Base-by-base conservation (phyloP, 2,113 vertebrate species). In the Alectura lathami region DNA sequence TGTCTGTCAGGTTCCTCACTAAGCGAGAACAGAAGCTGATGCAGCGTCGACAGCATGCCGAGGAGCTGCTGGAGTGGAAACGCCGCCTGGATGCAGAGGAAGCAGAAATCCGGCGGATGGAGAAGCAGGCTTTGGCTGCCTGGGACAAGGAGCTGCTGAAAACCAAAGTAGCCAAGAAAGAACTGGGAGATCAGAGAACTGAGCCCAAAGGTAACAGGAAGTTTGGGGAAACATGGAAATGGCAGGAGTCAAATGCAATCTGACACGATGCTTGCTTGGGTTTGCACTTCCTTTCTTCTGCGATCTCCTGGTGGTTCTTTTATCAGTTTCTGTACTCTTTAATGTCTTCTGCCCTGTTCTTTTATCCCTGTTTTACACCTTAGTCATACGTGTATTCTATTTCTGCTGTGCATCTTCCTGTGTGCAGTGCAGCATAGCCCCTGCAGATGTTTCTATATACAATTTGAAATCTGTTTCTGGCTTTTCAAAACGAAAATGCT, bases 11-110 rank as follows among this genome's bases (percentile, higher is more conserved):
- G 96, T 99, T 99, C 97, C 97, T 99, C 54, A 99, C 99, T 1
- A 99, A 99, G 96, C 97, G 99, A 50, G 99, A 99, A 32, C 99
- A 99, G 97, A 99, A 99, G 94, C 97, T 99, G 76, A 98, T 99
- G 98, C 99, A 99, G 30, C 98, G 99, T 38, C 98, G 99, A 6
- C 98, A 98, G 18, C 98, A 99, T 13, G 99, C 99, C 0, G 99
- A 99, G 83, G 99, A 99, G 66, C 91, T 99, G 69, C 94, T 99
- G 42, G 97, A 99, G 89, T 99, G 99, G 99, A 99, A 99, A 70
- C 97, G 98, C 45, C 98, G 98, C 26, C 97, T 99, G 85, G 99
- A 99, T 54, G 98, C 97, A 7, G 99, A 99, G 94, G 99, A 99
- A 80, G 98, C 98, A 4, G 99, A 99, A 91, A 98, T 99, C 32